Conservation (phyloP, 2,888 invertebrate species). For the Rotaria magnacalcarata region DNA sequence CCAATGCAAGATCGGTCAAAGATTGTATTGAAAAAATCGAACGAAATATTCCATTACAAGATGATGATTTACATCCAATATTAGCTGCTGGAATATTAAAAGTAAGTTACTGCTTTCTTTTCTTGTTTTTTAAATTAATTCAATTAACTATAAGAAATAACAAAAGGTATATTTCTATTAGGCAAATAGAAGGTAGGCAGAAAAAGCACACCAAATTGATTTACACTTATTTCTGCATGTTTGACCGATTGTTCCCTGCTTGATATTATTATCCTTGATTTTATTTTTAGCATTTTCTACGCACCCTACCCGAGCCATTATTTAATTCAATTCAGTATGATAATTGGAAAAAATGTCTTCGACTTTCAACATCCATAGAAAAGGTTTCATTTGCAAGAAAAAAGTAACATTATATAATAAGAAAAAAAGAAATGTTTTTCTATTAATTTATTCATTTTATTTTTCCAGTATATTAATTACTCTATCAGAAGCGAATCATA, state of each 20-base stretch:
- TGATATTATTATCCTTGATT: too few species aligned
- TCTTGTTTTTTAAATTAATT: too few species aligned
- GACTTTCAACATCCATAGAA: not conserved
- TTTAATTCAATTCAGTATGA: conserved; percentile 6
- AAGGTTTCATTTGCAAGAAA: not conserved
- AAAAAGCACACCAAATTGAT: too few species aligned
- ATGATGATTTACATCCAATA: conserved; percentile 24
- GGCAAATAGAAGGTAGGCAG: too few species aligned
- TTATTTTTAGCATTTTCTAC: conserved; percentile 19
- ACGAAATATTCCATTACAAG: not conserved
- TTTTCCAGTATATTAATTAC: not conserved
- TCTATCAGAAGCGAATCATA: not conserved
- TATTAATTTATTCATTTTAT: not conserved
- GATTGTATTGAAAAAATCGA: conserved; percentile 36
- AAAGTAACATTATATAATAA: not conserved
- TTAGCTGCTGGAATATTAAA: conserved; percentile 14
- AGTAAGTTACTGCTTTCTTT: not conserved
- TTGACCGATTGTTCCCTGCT: too few species aligned
- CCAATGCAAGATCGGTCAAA: conserved; percentile 15
- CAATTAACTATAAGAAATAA: too few species aligned
- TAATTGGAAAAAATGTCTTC: conserved; percentile 30
- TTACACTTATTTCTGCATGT: too few species aligned
- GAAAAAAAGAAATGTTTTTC: not conserved
- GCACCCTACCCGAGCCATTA: not conserved
- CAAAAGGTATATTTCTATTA: too few species aligned